Conservation (phyloP, 2,888 invertebrate genomes). For the Emesis furor region DNA sequence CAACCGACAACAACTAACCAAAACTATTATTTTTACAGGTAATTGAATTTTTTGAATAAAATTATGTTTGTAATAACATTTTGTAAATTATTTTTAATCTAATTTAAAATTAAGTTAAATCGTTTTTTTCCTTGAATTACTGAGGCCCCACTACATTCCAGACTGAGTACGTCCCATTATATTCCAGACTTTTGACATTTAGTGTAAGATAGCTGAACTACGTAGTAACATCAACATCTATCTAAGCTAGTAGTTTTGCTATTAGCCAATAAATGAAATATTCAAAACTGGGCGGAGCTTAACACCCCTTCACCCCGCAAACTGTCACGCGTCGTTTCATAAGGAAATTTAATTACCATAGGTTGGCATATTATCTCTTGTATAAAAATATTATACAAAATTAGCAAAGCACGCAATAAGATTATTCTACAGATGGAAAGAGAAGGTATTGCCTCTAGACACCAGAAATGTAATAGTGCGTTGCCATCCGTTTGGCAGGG, state of each 20-base stretch:
- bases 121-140: too few relatives aligned
- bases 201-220: neutral
- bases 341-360: neutral
- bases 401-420: too few relatives aligned
- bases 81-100: neutral
- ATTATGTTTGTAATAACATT: neutral
- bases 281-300: neutral
- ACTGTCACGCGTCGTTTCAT: neutral
- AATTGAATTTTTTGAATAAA: slow-evolving; percentile 8
- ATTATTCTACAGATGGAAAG: too few relatives aligned
- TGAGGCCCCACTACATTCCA: too few relatives aligned
- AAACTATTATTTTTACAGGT: slow-evolving; percentile 5
- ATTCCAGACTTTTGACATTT: neutral
- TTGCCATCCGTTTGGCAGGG: too few relatives aligned
- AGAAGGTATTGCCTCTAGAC: too few relatives aligned
- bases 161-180: neutral
- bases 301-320: slow-evolving; percentile 1
- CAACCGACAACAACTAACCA: slow-evolving; percentile 16
- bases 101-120: neutral
- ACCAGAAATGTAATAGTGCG: too few relatives aligned
- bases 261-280: neutral
- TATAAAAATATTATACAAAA: too few relatives aligned
- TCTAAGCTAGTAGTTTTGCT: slow-evolving; percentile 2
- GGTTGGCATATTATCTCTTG: too few relatives aligned
- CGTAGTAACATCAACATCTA: neutral